Conservation (phyloP, 2,113 vertebrate species). For the Callorhinus ursinus region DNA sequence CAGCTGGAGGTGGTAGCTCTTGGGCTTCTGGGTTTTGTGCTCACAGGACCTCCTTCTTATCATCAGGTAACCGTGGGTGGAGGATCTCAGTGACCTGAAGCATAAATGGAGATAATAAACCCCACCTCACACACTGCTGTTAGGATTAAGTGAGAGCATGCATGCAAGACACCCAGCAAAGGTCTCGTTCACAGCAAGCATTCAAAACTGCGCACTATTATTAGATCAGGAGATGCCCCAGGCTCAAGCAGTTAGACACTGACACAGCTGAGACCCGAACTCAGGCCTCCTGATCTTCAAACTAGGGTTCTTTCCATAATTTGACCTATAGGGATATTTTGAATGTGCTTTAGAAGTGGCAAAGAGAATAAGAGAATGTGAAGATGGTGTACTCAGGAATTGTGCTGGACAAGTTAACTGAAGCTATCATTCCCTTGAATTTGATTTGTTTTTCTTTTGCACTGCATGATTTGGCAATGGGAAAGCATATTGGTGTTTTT, state of each 20-base stretch:
- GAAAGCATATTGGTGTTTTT: background rate
- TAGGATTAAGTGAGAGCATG: background rate
- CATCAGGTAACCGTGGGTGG: background rate
- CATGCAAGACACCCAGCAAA: background rate
- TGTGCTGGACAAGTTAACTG: background rate
- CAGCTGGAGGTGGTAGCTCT: background rate
- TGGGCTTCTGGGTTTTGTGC: background rate
- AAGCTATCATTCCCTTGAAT: background rate
- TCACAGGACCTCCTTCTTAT: background rate
- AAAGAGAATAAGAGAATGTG: background rate
- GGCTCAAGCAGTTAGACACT: background rate
- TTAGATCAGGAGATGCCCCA: background rate
- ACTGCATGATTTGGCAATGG: slow-evolving; percentile 5
- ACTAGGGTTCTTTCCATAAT: background rate
- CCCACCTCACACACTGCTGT: background rate
- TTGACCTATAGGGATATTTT: background rate
- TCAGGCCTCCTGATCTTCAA: background rate
- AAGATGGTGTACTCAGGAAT: background rate
- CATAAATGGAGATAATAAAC: background rate
- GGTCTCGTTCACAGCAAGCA: no score
- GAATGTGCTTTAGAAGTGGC: background rate
- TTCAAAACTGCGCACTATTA: background rate
- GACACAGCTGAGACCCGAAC: background rate
- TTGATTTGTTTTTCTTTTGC: background rate
- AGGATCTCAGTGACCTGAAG: background rate